Base-by-base conservation (phyloP, 2,113 vertebrate genomes). In the Cochlearius cochlearius region DNA sequence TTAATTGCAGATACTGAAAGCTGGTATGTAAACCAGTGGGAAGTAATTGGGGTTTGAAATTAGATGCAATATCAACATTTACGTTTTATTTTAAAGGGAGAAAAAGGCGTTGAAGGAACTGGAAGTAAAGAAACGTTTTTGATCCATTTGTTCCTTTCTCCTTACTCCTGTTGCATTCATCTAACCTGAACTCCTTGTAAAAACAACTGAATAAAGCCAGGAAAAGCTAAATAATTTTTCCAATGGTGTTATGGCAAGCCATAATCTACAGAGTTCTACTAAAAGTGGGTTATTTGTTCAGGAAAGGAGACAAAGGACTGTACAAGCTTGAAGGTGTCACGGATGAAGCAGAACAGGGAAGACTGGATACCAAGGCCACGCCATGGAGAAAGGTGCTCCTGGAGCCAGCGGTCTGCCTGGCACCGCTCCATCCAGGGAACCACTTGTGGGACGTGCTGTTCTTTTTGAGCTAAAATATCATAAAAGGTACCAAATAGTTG, bases 221-320 rank as follows among this genome's bases (percentile, higher is more conserved):
- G 68, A 91, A 77, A 38, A 53, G 26, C 26, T 73, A 78, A 84
- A 36, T 66, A 76, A 71, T 11, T 56, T 15, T 43, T 60, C 43
- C 0, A 1, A 36, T 25, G 34, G 25, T 75, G 41, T 56, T 85
- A 67, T 22, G 22, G 30, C 49, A 91, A 81, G 38, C 18, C 32
- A n/a, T 69, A 56, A 68, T 62, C 75, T 80, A 85, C 13, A 15
- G 50, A 69, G 50, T 64, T 38, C 27, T 53, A 49, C 25, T 86
- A 84, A 66, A 73, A 94, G 49, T 63, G 45, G 81, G 19, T 67
- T 69, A 68, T 55, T 77, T 86, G 50, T 86, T 98, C 58, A 92
- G 98, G 98, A 94, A 95, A 84, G 98, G 98, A 95, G 98, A 97
- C 73, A 80, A 85, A 79, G 98, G 97, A n/a, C 84, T 89, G 58